Percentiles rank a stretch among this genome's conserved stretches.
Conservation (phyloP, 2,888 invertebrate species). For the Drosophila melanosoma region DNA sequence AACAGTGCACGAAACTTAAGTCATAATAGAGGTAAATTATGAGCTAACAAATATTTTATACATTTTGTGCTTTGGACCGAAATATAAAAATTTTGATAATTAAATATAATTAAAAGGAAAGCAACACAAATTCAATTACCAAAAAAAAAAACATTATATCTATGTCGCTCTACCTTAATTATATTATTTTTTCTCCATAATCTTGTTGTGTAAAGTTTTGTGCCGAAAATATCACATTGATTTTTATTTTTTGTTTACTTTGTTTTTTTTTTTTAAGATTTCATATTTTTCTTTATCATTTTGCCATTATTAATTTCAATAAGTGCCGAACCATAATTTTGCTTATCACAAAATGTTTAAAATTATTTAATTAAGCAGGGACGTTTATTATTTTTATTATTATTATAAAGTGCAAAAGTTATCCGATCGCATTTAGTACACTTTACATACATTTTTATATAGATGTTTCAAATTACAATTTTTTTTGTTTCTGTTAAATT, state of each 20-base stretch:
- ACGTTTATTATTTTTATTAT: slow-evolving; percentile 30
- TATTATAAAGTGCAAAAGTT: slow-evolving; percentile 27
- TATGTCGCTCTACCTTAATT: slow-evolving; percentile 51
- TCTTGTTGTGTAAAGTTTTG: slow-evolving; percentile 75
- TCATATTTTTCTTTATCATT: slow-evolving; percentile 34
- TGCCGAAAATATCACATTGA: slow-evolving; percentile 83
- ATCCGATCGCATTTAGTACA: slow-evolving; percentile 13
- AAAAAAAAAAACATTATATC: slow-evolving; percentile 29
- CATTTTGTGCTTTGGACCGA: slow-evolving; percentile 82
- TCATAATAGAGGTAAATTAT: slow-evolving; percentile 46
- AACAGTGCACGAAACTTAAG: slow-evolving; percentile 61
- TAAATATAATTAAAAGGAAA: slow-evolving; percentile 50
- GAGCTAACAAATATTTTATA: slow-evolving; percentile 71
- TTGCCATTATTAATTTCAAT: slow-evolving; percentile 49
- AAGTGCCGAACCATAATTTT: slow-evolving; percentile 81
- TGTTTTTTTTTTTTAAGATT: slow-evolving; percentile 33
- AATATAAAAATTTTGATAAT: slow-evolving; percentile 80
- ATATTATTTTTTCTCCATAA: slow-evolving; percentile 37
- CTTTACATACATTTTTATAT: slow-evolving; percentile 11
- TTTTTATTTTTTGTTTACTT: slow-evolving; percentile 56
- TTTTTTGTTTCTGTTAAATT: slow-evolving; percentile 13
- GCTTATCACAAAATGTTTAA: slow-evolving; percentile 84
- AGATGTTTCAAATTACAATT: slow-evolving; percentile 7
- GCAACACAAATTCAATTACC: slow-evolving; percentile 39
- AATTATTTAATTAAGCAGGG: slow-evolving; percentile 68